Conservation (phyloP, 2,888 invertebrate species). For the Cheilosia pagana region DNA sequence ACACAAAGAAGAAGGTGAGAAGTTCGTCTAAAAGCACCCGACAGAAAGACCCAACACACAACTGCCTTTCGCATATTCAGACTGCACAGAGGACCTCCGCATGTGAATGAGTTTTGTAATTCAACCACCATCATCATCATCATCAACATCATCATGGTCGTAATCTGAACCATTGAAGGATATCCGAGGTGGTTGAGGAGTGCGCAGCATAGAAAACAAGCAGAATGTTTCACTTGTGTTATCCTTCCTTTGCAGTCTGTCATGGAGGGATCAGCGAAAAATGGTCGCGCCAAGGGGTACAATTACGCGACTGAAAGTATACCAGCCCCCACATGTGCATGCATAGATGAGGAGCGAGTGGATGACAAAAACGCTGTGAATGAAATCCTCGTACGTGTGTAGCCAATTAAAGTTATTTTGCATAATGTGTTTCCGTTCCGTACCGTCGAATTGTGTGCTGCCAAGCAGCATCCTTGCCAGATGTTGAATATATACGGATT, state of each 20-base stretch:
- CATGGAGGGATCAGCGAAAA: conserved; percentile 36
- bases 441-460: not conserved
- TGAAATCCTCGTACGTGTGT: conserved; percentile 33
- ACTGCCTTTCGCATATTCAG: conserved; percentile 18
- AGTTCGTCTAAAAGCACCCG: not conserved
- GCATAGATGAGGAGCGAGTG: conserved; percentile 8
- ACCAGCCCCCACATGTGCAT: not conserved
- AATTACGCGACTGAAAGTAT: conserved; percentile 48
- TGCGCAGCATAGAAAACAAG: conserved; percentile 13
- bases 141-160: not conserved
- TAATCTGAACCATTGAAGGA: conserved; percentile 45
- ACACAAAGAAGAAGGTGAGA: not conserved
- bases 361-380: conserved; percentile 33
- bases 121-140: conserved; percentile 35
- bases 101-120: conserved; percentile 1
- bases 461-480: not conserved
- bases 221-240: conserved; percentile 46
- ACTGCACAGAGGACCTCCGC: conserved; percentile 6
- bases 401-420: conserved; percentile 66
- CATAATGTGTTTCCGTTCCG: conserved; percentile 58
- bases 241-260: conserved; percentile 36
- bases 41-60: conserved; percentile 15
- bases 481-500: conserved; percentile 41
- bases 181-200: conserved; percentile 53
- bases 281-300: conserved; percentile 49